Conservation (phyloP, 1,140 invertebrate genomes). For the Apis cerana region DNA sequence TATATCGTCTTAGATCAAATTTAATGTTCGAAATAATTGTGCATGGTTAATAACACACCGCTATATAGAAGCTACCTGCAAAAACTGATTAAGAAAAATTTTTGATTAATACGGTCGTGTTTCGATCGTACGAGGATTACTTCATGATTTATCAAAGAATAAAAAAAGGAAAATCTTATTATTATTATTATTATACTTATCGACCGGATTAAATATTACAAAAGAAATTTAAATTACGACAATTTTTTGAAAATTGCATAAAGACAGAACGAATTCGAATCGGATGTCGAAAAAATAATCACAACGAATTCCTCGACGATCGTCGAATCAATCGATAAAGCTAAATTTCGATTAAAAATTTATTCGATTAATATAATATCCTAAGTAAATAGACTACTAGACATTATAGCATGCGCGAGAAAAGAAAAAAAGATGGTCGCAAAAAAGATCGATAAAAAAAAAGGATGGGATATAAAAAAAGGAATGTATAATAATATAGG, state of each 20-base stretch:
- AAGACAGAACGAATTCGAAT: not conserved
- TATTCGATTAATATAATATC: constrained; percentile 35
- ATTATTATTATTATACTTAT: too few relatives aligned
- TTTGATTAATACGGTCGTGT: constrained; percentile 58
- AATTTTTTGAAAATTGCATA: too few relatives aligned
- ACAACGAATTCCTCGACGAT: constrained; percentile 47
- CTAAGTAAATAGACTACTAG: constrained; percentile 47
- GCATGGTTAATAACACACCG: constrained; percentile 62
- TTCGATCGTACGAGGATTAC: constrained; percentile 44
- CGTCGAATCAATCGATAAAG: constrained; percentile 8
- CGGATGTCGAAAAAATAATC: not conserved
- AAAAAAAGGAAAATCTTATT: too few relatives aligned
- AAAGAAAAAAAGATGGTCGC: constrained; percentile 35
- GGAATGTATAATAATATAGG: not conserved
- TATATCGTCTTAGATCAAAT: constrained; percentile 7
- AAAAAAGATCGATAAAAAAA: constrained; percentile 21
- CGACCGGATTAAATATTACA: not conserved
- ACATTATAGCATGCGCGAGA: constrained; percentile 58
- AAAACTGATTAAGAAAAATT: constrained; percentile 60
- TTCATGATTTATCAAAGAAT: not conserved
- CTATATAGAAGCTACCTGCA: constrained; percentile 72
- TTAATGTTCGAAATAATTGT: constrained; percentile 47
- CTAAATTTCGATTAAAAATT: not conserved
- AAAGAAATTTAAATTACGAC: not conserved
- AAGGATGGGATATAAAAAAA: constrained; percentile 16